A percentile compares a stretch with the other conserved stretches of the same genome.
These are phyloP conservation scores for Drosophila erecta DNA, from an alignment of 1,140 invertebrate genomes.

Conservation along the genomic window DNA sequence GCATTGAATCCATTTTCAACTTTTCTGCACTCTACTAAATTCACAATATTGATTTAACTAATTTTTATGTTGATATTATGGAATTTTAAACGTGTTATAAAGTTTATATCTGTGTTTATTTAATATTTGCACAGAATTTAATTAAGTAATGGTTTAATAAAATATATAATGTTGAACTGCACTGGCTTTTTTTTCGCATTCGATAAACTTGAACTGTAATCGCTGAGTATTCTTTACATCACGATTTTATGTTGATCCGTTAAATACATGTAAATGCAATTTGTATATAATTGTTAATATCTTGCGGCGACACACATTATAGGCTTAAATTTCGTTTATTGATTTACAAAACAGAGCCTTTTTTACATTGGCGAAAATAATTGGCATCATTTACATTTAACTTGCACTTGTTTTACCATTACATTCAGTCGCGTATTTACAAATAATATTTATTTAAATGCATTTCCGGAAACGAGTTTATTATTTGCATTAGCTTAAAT, in stretches of 20 bases:
- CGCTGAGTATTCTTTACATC: neutral
- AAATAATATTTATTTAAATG: conserved; percentile 41
- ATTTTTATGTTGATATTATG: neutral
- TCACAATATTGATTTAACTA: neutral
- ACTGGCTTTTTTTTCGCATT: too few species aligned
- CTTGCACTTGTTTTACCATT: conserved; percentile 36
- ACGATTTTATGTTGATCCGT: neutral
- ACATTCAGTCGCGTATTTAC: conserved; percentile 3
- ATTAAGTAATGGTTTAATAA: neutral
- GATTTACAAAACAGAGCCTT: conserved; percentile 18
- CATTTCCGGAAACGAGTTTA: conserved; percentile 23
- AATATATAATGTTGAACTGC: neutral
- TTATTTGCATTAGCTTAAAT: conserved; percentile 73
- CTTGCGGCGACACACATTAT: conserved; percentile 12
- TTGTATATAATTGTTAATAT: conserved; percentile 6
- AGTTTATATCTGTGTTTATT: neutral
- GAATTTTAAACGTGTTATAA: neutral
- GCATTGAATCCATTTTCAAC: neutral
- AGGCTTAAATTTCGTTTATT: conserved; percentile 26
- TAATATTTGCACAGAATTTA: conserved; percentile 7
- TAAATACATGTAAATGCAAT: conserved; percentile 20
- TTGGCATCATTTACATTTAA: conserved; percentile 43
- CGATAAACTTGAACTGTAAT: neutral
- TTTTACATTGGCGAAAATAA: conserved; percentile 26
- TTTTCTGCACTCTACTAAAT: neutral